Evolutionary conservation across 2,888 invertebrate genomes (phyloP).

Genomic region (Platycheirus rosarum): DNA sequence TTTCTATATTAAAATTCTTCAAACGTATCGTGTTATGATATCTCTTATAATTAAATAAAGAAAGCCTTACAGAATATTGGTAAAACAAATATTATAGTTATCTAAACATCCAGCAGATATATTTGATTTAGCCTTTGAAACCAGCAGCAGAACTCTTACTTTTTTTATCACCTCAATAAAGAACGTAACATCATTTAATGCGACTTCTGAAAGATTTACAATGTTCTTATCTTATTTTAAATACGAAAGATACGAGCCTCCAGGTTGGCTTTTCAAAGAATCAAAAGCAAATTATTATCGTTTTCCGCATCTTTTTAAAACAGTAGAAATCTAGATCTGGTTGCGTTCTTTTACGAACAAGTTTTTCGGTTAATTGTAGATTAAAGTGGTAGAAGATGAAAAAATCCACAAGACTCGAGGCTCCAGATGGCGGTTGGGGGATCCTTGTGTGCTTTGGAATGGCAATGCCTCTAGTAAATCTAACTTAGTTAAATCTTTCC

Average conservation of each 20-base stretch:
- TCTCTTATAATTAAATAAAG: too few species aligned
- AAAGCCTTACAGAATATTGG: too few species aligned
- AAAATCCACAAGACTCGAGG: constrained; percentile 75
- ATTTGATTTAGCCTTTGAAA: not conserved
- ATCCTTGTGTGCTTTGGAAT: constrained; percentile 89
- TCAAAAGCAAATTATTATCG: constrained; percentile 41
- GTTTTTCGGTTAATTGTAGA: not conserved
- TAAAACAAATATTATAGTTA: too few species aligned
- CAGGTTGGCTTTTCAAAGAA: not conserved
- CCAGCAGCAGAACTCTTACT: constrained; percentile 10
- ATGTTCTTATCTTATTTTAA: constrained; percentile 16
- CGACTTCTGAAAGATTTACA: constrained; percentile 46
- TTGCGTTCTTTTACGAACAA: not conserved
- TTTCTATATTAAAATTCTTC: too few species aligned
- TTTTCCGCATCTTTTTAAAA: not conserved
- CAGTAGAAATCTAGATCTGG: constrained; percentile 11
- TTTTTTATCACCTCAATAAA: constrained; percentile 12
- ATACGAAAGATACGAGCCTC: constrained; percentile 50
- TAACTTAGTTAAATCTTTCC: not conserved
- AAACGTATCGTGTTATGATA: too few species aligned
- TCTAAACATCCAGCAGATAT: too few species aligned
- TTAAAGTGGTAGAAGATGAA: constrained; percentile 24
- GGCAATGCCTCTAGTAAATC: constrained; percentile 88
- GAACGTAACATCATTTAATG: constrained; percentile 24
- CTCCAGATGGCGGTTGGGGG: constrained; percentile 93